Evolutionary conservation across 35 echinoderm and acorn worm species (phyloP).

Genomic region (Holothuria glaberrima): DNA sequence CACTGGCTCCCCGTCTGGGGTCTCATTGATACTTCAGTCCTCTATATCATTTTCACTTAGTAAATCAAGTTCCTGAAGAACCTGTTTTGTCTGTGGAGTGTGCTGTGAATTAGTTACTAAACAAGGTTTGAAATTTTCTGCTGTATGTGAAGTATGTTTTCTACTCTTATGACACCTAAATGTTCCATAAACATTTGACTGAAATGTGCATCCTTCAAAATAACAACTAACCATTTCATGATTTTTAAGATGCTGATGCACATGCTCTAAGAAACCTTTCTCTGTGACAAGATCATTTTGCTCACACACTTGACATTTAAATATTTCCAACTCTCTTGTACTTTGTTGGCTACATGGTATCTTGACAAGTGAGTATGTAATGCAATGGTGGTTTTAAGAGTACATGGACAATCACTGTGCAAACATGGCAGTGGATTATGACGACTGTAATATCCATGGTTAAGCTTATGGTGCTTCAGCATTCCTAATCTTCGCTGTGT

Average conservation of each 20-base stretch:
- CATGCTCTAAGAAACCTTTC: conserved; percentile 57
- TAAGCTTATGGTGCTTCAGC: conserved; percentile 48
- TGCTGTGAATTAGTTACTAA: conserved; percentile 19
- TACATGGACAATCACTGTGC: conserved; percentile 50
- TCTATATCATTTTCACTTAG: background rate
- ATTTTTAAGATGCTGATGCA: conserved; percentile 54
- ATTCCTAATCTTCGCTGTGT: conserved; percentile 3
- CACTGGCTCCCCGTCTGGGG: background rate
- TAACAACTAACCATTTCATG: conserved; percentile 66
- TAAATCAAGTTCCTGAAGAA: conserved; percentile 5
- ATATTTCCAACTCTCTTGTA: conserved; percentile 10
- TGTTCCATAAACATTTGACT: conserved; percentile 62
- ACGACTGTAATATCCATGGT: conserved; percentile 49
- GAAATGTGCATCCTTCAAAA: conserved; percentile 49
- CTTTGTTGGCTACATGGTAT: conserved; percentile 31
- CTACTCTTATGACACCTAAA: conserved; percentile 63
- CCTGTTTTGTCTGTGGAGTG: conserved; percentile 6
- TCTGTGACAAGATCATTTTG: too few relatives aligned
- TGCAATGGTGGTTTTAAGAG: conserved; percentile 36
- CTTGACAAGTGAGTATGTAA: conserved; percentile 55
- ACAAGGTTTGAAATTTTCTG: conserved; percentile 46
- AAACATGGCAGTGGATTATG: conserved; percentile 56
- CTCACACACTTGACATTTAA: too few relatives aligned
- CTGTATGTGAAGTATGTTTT: conserved; percentile 44
- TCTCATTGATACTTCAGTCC: background rate